Evolutionary conservation across 1,140 invertebrate species (phyloP).

Genomic region (Diorhabda elongata): DNA sequence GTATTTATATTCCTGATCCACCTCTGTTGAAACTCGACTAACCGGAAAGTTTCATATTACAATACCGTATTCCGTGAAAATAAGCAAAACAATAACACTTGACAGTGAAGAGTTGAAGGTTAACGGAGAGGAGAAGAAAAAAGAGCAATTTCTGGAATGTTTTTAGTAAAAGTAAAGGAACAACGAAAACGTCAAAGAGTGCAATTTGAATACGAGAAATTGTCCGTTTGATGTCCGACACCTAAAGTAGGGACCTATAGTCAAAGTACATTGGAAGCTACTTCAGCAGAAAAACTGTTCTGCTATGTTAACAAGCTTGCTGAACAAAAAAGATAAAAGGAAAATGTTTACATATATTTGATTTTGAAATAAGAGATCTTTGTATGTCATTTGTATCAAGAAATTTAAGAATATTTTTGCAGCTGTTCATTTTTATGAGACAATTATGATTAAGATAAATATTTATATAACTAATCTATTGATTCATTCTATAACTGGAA

Average conservation of each 20-base stretch:
- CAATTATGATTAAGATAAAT: too few species aligned
- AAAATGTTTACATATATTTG: too few species aligned
- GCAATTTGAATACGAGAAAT: constrained; percentile 10
- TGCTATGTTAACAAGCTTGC: too few species aligned
- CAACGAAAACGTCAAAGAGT: constrained; percentile 5
- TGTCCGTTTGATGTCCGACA: constrained; percentile 10
- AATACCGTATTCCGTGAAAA: background rate
- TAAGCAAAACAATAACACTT: constrained; percentile 6
- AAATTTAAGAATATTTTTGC: too few species aligned
- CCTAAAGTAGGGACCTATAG: background rate
- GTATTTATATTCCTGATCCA: too few species aligned
- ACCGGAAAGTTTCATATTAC: background rate
- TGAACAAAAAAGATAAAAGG: too few species aligned
- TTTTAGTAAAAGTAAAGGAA: constrained; percentile 6
- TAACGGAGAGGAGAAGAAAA: background rate
- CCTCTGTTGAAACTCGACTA: background rate
- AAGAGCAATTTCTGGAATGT: constrained; percentile 4
- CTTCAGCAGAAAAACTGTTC: background rate
- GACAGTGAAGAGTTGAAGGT: background rate
- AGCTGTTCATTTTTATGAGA: too few species aligned
- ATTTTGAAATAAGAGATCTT: too few species aligned
- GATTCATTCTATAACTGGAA: too few species aligned
- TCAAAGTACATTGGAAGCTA: constrained; percentile 7
- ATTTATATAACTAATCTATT: too few species aligned
- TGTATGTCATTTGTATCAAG: too few species aligned